Base-by-base conservation (phyloP, 2,797 vertebrate species). In the Carcharodon carcharias region DNA sequence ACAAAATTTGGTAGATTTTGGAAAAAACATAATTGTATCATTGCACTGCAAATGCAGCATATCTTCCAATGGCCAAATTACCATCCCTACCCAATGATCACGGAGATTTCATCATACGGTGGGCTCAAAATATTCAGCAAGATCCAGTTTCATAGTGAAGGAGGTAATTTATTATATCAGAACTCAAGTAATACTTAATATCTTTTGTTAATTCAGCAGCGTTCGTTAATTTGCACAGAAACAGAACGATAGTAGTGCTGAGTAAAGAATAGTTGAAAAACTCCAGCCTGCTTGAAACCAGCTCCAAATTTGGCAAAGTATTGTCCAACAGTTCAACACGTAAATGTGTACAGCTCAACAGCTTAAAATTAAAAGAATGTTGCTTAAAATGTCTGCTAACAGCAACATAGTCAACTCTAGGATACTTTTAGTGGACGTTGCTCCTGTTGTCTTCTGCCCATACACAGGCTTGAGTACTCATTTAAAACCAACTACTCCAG, bases 211-310 rank as follows among this genome's bases (percentile, higher is more conserved):
- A 73, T 95, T 95, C 77, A 95, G 94, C 94, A 95, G 94, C 94
- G 95, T 95, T 71, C n/a, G 94, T 95, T 73, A 95, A 95, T 31
- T 95, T 95, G 45, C 50, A 77, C 94, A 95, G 94, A 56, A 95
- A 77, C 67, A 95, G 28, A 56, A 95, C 54, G 95, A 77, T 71
- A 54, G 4, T 31, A 16, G 94, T 35, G 94, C 73, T 69, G 65
- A 95, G 69, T 50, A 95, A 95, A 28, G 40, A 94, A 56, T 73
- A 73, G 69, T 77, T 95, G 54, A 23, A 73, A 73, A 95, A 95
- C 69, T 73, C 50, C 28, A 35, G 18, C 69, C 69, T 77, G 95
- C 11, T 58, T 58, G 28, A 71, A 71, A 95, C 69, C 6, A 73
- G 50, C 69, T 95, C 31, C 94, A 77, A 73, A 77, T 77, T 54